Evolutionary conservation across 2,888 invertebrate species (phyloP).

Genomic region (Polydrusus tereticollis): DNA sequence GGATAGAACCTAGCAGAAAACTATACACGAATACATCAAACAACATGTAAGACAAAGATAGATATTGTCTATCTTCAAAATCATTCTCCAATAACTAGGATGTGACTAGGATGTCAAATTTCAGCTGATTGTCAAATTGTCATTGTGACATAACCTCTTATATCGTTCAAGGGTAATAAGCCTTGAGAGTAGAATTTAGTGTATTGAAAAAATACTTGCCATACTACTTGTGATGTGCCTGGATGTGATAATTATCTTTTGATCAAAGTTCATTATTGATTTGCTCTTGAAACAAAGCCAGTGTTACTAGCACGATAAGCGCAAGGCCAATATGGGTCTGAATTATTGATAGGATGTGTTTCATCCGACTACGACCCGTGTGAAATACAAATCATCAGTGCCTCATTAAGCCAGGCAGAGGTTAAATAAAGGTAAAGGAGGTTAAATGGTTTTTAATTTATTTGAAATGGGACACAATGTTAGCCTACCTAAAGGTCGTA

Average conservation of each 20-base stretch:
- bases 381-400: not conserved
- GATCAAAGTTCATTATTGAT: slow-evolving; percentile 16
- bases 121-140: too few relatives aligned
- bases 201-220: too few relatives aligned
- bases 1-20: too few relatives aligned
- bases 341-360: not conserved
- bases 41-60: too few relatives aligned
- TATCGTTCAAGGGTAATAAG: too few relatives aligned
- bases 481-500: slow-evolving; percentile 62
- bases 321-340: not conserved
- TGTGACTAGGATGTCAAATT: too few relatives aligned
- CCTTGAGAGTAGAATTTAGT: too few relatives aligned
- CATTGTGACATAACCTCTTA: too few relatives aligned
- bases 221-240: not conserved
- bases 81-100: too few relatives aligned
- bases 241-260: not conserved
- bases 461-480: slow-evolving; percentile 65
- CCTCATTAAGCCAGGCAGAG: slow-evolving; percentile 14
- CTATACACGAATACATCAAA: too few relatives aligned
- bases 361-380: not conserved
- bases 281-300: not conserved
- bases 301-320: not conserved
- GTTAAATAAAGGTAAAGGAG: slow-evolving; percentile 21
- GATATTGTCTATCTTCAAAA: too few relatives aligned
- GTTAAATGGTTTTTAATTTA: slow-evolving; percentile 41